Evolutionary conservation across 2,888 invertebrate species (phyloP), one percentile per base, ranked within the genome.

Genomic region (Xylota segnis): DNA sequence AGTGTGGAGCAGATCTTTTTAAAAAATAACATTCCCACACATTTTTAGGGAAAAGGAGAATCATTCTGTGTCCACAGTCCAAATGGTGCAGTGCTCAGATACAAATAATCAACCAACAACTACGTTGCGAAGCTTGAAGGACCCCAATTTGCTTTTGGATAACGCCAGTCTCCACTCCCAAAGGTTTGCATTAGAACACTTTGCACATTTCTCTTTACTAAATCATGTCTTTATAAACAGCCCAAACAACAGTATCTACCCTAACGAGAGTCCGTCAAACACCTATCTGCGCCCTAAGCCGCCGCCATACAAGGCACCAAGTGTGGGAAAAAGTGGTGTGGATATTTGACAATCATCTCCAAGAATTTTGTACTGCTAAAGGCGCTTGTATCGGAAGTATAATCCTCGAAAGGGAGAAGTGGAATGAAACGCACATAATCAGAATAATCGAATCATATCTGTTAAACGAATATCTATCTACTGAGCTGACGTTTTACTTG

Each of bases 31-130:
- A 7, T 58, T 16, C 10, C 5, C 10, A 3, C 9, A 16, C 3
- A 14, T 58, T 79, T 81, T 37, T 43, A 86, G 86, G 9, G 76
- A 82, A 34, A 82, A 82, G 16, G 86, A 86, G 2, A 50, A 18
- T 9, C 76, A 82, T 27, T 72, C 91, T 0, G 91, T 87, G n/a
- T 87, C 94, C 7, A 93, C 93, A 10, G 94, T 94, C 34, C 94
- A 95, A 91, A 94, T 94, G 93, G 94, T 94, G 4, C 95, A 95
- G 89, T 95, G 94, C 89, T 94, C 94, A 14, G 93, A 92, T 76
- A 89, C 89, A 18, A 91, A 93, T 12, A 93, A 93, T 88, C 93
- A 94, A 78, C 94, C 94, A 6, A 93, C 94, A 23, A 94, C 94
- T 61, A 94, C 94, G 6, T 90, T 95, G 12, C 93, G 94, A 84